Conservation (phyloP, 2,888 invertebrate genomes). For the Shargacucullia verbasci region DNA sequence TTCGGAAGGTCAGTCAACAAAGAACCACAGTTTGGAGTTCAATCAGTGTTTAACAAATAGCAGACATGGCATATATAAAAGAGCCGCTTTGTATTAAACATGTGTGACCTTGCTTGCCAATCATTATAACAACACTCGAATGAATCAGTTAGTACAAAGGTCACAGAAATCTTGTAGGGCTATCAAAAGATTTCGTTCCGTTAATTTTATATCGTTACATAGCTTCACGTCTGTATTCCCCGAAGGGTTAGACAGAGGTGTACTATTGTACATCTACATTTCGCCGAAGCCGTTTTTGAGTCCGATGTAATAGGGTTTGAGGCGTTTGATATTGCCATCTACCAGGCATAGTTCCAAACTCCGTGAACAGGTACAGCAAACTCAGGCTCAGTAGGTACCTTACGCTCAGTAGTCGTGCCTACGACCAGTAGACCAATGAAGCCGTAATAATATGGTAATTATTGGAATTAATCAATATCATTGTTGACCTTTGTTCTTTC, state of each 20-base stretch:
- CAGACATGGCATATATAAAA: conserved; percentile 45
- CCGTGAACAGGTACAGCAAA: too few species aligned
- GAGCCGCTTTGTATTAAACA: conserved; percentile 41
- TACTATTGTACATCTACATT: too few species aligned
- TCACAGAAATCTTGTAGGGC: conserved; percentile 17
- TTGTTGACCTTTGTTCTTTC: conserved; percentile 16
- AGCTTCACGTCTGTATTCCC: too few species aligned
- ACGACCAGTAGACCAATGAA: too few species aligned
- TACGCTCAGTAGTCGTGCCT: too few species aligned
- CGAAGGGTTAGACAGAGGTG: too few species aligned
- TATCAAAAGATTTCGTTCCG: conserved; percentile 20
- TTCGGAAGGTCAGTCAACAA: conserved; percentile 43
- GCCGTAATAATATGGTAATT: neutral
- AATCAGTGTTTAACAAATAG: conserved; percentile 35
- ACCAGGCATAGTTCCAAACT: too few species aligned
- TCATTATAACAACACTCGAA: conserved; percentile 40
- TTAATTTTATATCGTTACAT: neutral
- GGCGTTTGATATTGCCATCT: too few species aligned
- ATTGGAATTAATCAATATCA: conserved; percentile 26
- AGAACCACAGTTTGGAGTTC: conserved; percentile 22
- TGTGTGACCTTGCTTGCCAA: conserved; percentile 47
- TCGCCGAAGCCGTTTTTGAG: too few species aligned
- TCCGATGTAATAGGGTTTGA: too few species aligned
- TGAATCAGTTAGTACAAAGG: conserved; percentile 15
- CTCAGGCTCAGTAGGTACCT: too few species aligned